These are phyloP conservation scores for Halichondria panicea DNA, from an alignment of 37 sponge, comb jelly and placozoan genomes.

Conservation along the genomic window DNA sequence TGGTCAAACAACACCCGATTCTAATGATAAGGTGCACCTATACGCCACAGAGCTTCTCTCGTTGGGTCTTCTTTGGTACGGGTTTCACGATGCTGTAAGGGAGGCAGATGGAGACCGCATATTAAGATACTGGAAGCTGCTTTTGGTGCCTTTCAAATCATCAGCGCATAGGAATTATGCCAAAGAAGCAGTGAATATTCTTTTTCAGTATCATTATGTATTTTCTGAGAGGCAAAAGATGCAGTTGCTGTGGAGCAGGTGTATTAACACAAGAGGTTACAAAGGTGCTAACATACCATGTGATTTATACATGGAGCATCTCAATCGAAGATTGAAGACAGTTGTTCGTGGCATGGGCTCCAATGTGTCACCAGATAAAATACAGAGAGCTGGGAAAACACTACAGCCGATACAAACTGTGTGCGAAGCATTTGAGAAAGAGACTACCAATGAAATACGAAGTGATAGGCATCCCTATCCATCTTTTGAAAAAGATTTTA, in stretches of 20 bases:
- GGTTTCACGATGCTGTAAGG: constrained; percentile 32
- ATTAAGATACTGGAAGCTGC: constrained; percentile 24
- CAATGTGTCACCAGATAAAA: constrained; percentile 14
- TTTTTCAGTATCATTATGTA: constrained; percentile 28
- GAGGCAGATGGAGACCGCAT: constrained; percentile 58
- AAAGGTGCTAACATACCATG: constrained; percentile 17
- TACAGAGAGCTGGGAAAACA: constrained; percentile 26
- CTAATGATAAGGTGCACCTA: background rate
- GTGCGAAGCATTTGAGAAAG: constrained; percentile 13
- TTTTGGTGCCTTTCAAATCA: constrained; percentile 29
- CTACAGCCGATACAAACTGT: constrained; percentile 2
- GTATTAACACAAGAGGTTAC: constrained; percentile 11
- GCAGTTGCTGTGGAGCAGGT: constrained; percentile 20
- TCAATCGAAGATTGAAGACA: constrained; percentile 13
- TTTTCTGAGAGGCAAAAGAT: constrained; percentile 41
- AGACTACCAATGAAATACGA: constrained; percentile 1
- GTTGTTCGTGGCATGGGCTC: constrained; percentile 11
- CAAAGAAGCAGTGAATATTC: constrained; percentile 33
- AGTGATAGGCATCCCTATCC: constrained; percentile 12
- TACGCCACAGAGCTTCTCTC: constrained; percentile 9
- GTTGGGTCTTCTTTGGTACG: constrained; percentile 26
- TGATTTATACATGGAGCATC: constrained; percentile 32
- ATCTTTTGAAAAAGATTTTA: constrained; percentile 20
- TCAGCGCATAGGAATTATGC: constrained; percentile 23
- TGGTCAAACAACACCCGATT: too few relatives aligned